Percentiles rank a stretch among this genome's conserved stretches.
phyloP scores from a whole-genome alignment of 2,888 invertebrate species.

The Drosophila mayaguana region DNA sequence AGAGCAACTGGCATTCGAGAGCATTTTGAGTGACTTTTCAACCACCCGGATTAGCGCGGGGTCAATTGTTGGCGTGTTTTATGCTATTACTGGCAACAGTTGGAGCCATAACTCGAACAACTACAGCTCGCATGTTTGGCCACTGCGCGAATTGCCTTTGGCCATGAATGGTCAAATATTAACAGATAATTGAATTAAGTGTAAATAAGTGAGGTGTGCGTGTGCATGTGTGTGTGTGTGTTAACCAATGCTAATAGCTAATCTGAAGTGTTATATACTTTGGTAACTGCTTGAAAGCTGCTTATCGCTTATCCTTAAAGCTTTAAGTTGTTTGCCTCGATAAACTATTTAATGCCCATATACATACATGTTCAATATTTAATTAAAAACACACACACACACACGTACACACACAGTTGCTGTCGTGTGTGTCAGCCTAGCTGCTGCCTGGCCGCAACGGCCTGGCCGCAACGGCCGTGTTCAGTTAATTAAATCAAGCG shows the following conservation, averaged over 20 bases:
- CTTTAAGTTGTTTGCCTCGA: slow-evolving; percentile 31
- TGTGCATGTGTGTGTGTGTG: slow-evolving; percentile 12
- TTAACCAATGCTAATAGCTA: slow-evolving; percentile 32
- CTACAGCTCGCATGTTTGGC: slow-evolving; percentile 18
- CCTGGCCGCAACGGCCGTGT: slow-evolving; percentile 59
- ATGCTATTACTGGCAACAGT: slow-evolving; percentile 22
- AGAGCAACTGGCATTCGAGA: not conserved
- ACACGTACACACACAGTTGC: slow-evolving; percentile 2
- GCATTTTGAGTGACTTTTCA: slow-evolving; percentile 35
- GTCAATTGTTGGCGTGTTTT: slow-evolving; percentile 52
- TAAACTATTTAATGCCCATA: slow-evolving; percentile 31
- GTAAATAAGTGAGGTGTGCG: slow-evolving; percentile 62
- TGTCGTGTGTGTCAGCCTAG: slow-evolving; percentile 42
- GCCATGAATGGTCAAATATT: slow-evolving; percentile 65
- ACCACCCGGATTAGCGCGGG: slow-evolving; percentile 32
- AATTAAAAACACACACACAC: slow-evolving; percentile 60
- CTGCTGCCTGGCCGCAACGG: slow-evolving; percentile 23
- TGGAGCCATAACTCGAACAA: slow-evolving; percentile 35
- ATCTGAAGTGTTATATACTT: slow-evolving; percentile 25
- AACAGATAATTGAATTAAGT: slow-evolving; percentile 81
- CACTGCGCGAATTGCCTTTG: slow-evolving; percentile 26
- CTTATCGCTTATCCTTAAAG: slow-evolving; percentile 30
- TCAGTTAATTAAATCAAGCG: slow-evolving; percentile 76
- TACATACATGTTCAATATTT: slow-evolving; percentile 42
- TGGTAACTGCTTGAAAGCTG: not conserved